Conservation (phyloP, 2,888 invertebrate species). For the Diabrotica balteata region DNA sequence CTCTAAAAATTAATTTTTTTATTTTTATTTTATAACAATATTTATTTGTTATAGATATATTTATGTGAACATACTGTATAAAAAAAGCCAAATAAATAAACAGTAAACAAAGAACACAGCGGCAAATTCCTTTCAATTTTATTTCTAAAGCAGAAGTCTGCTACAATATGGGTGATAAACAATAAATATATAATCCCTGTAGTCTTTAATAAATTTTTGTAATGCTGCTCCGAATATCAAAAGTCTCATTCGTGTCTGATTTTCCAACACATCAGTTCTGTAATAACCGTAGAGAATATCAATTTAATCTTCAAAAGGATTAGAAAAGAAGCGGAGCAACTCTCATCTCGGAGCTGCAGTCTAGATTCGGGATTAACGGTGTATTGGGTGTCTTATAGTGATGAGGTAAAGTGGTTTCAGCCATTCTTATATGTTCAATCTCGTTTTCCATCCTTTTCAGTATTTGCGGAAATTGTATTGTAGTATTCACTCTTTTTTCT, state of each 20-base stretch:
- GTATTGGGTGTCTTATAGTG: conserved; percentile 34
- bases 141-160: no score
- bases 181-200: no score
- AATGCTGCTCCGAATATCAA: conserved; percentile 3
- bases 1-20: no score
- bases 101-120: no score
- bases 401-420: conserved; percentile 34
- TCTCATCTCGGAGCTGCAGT: conserved; percentile 28
- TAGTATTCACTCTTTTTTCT: background rate
- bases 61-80: no score
- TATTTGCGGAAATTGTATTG: conserved; percentile 6
- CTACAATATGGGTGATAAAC: no score
- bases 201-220: no score
- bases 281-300: conserved; percentile 33
- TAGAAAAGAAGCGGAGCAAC: conserved; percentile 29
- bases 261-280: conserved; percentile 25
- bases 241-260: conserved; percentile 22
- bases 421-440: conserved; percentile 32
- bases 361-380: conserved; percentile 32
- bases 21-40: no score
- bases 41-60: no score
- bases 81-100: no score
- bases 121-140: no score
- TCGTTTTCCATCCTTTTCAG: conserved; percentile 13
- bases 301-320: conserved; percentile 34